A percentile compares a stretch with the other conserved stretches of the same genome.
Evolutionary conservation across 1,140 invertebrate genomes (phyloP).

Genomic region (Trichonephila inaurata): DNA sequence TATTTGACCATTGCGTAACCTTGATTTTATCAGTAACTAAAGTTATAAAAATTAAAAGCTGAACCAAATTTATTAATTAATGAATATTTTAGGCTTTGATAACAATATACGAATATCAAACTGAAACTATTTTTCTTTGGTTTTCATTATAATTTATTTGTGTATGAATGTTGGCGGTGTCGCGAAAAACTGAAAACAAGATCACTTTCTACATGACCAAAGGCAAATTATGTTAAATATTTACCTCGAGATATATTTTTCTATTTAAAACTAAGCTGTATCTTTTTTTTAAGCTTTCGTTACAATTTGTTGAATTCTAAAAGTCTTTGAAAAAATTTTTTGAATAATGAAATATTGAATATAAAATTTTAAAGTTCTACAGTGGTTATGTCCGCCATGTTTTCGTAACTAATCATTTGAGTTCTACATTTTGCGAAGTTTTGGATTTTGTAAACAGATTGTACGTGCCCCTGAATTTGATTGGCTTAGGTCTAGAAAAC

Average conservation of each 20-base stretch:
- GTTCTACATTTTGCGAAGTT: neutral
- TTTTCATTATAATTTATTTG: neutral
- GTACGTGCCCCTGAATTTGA: neutral
- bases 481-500: neutral
- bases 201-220: neutral
- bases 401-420: slow-evolving; percentile 4
- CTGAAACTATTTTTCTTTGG: neutral
- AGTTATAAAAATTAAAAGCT: too few relatives aligned
- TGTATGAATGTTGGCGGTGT: slow-evolving; percentile 26
- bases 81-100: too few relatives aligned
- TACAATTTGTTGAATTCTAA: too few relatives aligned
- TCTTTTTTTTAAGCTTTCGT: neutral
- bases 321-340: neutral
- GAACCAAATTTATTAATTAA: too few relatives aligned
- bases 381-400: slow-evolving; percentile 43
- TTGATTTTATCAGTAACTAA: too few relatives aligned
- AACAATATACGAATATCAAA: neutral
- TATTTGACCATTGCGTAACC: too few relatives aligned
- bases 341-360: neutral
- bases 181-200: slow-evolving; percentile 47
- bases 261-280: neutral
- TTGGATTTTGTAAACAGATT: neutral
- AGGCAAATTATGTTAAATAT: slow-evolving; percentile 11
- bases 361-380: neutral
- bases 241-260: neutral